Base-by-base conservation (phyloP, 2,888 invertebrate species). In the Machimus atricapillus region DNA sequence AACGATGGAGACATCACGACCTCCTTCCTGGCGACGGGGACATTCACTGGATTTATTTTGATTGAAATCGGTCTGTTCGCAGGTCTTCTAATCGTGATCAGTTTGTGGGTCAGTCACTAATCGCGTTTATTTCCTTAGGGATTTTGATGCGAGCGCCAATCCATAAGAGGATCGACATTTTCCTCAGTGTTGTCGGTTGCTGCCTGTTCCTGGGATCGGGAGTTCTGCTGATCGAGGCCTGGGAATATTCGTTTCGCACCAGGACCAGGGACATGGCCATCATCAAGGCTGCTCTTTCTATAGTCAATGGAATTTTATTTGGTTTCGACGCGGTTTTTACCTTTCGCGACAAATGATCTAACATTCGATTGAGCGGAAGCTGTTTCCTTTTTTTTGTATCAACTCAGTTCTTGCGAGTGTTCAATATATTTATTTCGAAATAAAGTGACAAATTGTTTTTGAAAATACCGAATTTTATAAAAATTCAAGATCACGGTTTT, bases 261-360 rank as follows among this genome's bases (percentile, higher is more conserved):
- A 90, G 92, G 79, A 93, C 93, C 73, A 89, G 93, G 87, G 93
- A 93, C 89, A 91, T 96, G 94, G 91, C 96, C 94, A 89, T 97
- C 88, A 95, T 96, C n/a, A 97, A 96, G 91, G 96, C 95, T 5
- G 95, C 96, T 0, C 90, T 97, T 89, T 94, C 96, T 56, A 95
- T 97, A 90, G 95, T 96, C 90, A 95, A 96, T 90, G 97, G 96
- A 5, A 95, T 94, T 0, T 89, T 97, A 7, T 95, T 97, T 90
- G 94, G 97, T 19, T 91, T 96, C 74, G 97, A 97, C 91, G 95
- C 96, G 12, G 93, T 96, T 40, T 94, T 97, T 88, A 96, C 96
- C 56, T 96, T 96, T 93, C 94, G 96, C 90, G 96, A 93, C 89
- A 93, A 92, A 89, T 92, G 88, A 90, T 76, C 76, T 9, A 8